phyloP scores from a whole-genome alignment of 2,888 invertebrate species.

The Cristatella mucedo region DNA sequence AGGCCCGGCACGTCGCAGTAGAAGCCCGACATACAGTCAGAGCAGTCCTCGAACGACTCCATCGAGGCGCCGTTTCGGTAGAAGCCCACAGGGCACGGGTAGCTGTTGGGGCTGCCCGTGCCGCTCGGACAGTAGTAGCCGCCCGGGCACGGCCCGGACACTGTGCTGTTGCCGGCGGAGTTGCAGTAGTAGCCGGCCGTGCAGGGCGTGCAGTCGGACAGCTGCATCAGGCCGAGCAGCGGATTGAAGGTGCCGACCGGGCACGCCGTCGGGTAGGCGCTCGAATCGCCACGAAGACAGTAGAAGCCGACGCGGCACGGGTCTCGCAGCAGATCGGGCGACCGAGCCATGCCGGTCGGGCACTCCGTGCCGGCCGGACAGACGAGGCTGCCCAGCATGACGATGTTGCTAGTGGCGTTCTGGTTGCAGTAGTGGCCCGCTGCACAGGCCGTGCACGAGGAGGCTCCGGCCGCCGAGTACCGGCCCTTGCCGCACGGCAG shows the following conservation, averaged over 20 bases:
- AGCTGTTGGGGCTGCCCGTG: constrained; percentile 20
- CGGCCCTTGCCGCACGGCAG: constrained; percentile 28
- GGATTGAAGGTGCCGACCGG: constrained; percentile 30
- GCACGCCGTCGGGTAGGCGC: constrained; percentile 29
- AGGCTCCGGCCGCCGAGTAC: constrained; percentile 24
- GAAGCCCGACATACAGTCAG: constrained; percentile 31
- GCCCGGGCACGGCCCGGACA: constrained; percentile 26
- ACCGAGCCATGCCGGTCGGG: constrained; percentile 23
- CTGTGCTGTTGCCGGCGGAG: constrained; percentile 20
- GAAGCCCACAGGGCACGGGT: constrained; percentile 32
- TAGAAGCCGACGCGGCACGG: constrained; percentile 28
- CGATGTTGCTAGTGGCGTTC: constrained; percentile 20
- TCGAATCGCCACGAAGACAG: constrained; percentile 31
- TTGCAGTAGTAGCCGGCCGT: constrained; percentile 29
- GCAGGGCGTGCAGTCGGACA: constrained; percentile 29
- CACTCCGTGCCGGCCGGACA: constrained; percentile 28
- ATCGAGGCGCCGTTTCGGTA: constrained; percentile 31
- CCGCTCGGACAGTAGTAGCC: constrained; percentile 33
- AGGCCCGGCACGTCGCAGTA: constrained; percentile 30
- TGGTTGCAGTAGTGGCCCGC: constrained; percentile 28
- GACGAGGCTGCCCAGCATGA: constrained; percentile 10
- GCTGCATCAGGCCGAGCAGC: constrained; percentile 20
- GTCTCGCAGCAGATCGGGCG: constrained; percentile 22
- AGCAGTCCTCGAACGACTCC: constrained; percentile 31
- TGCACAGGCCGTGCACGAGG: constrained; percentile 21